phyloP scores from a whole-genome alignment of 2,888 invertebrate species.

The Scaptomyza reducta region DNA sequence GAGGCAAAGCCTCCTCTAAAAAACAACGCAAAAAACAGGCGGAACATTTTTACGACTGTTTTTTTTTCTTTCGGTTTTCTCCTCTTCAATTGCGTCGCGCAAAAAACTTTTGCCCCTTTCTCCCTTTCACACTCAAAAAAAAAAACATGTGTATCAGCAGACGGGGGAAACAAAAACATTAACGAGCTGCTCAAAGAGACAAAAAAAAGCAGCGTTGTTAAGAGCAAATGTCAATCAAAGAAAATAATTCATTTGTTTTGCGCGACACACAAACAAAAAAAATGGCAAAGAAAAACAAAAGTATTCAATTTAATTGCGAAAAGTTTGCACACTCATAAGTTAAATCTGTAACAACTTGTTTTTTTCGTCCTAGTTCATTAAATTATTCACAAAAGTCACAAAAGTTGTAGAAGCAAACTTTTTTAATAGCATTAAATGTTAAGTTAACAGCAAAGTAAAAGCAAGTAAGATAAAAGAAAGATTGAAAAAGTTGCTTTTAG shows the following conservation, averaged over 20 bases:
- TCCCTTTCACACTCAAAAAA: not conserved
- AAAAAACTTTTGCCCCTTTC: not conserved
- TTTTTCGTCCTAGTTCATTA: slow-evolving; percentile 52
- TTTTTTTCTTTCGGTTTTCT: slow-evolving; percentile 12
- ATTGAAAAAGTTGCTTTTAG: not conserved
- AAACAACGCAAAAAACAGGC: slow-evolving; percentile 20
- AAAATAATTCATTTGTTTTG: slow-evolving; percentile 34
- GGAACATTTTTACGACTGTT: slow-evolving; percentile 41
- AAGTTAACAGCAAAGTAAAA: slow-evolving; percentile 15
- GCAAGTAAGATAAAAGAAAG: not conserved
- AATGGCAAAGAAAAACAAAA: slow-evolving; percentile 31
- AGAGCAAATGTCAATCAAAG: slow-evolving; percentile 46
- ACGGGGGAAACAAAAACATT: slow-evolving; percentile 51
- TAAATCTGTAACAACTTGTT: slow-evolving; percentile 51
- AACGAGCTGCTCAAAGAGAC: slow-evolving; percentile 37
- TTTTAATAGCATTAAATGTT: slow-evolving; percentile 52
- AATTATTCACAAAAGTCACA: slow-evolving; percentile 52
- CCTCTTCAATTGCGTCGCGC: slow-evolving; percentile 35
- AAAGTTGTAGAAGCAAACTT: slow-evolving; percentile 41
- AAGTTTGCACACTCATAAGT: slow-evolving; percentile 57
- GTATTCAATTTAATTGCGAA: slow-evolving; percentile 47
- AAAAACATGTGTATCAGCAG: slow-evolving; percentile 45
- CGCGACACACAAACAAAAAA: not conserved
- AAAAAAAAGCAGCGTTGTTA: slow-evolving; percentile 5
- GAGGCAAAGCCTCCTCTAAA: not conserved